phyloP scores from a whole-genome alignment of 2,113 vertebrate species.

The Cyphomyrus discorhynchus region DNA sequence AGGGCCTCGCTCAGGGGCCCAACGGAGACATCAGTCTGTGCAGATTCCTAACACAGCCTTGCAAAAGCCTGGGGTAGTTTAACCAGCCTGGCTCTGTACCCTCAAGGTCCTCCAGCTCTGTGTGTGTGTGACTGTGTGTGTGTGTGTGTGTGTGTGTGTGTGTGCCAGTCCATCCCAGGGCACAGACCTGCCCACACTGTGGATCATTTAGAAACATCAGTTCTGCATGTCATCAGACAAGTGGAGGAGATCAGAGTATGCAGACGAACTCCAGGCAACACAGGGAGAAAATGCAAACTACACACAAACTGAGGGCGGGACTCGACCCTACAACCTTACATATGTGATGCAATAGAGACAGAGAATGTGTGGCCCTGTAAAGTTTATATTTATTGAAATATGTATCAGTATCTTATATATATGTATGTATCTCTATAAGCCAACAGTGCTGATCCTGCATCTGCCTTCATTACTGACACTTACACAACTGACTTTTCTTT shows the following conservation, averaged over 20 bases:
- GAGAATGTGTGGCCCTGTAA: neutral
- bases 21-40: neutral
- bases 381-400: neutral
- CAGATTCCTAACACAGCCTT: neutral
- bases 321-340: neutral
- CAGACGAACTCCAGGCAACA: neutral
- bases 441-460: neutral
- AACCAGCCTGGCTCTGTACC: neutral
- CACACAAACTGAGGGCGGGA: neutral
- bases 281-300: neutral
- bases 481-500: conserved; percentile 54
- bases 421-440: neutral
- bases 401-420: neutral
- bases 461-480: conserved; percentile 56
- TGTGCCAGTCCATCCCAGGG: neutral
- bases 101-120: neutral
- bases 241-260: neutral
- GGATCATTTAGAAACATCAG: neutral
- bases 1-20: too few species aligned
- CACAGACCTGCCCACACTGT: neutral
- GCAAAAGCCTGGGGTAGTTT: neutral
- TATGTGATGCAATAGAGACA: neutral
- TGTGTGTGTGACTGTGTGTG: neutral
- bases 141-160: neutral
- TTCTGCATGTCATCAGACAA: neutral